Conservation (phyloP, 1,140 invertebrate genomes). For the Batillaria attramentaria region DNA sequence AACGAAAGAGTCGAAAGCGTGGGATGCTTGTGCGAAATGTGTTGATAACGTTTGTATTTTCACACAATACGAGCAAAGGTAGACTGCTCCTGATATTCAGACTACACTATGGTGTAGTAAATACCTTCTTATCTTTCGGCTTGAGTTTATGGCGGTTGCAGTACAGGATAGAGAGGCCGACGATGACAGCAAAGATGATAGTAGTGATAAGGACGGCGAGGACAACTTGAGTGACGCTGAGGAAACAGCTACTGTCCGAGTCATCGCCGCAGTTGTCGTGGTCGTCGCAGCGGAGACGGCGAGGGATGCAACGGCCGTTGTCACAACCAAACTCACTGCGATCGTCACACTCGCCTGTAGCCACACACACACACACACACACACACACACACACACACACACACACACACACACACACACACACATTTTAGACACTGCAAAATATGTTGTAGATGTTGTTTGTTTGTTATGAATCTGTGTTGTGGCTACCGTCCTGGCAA, state of each 20-base stretch:
- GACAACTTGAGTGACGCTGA: constrained; percentile 6
- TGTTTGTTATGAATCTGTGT: too few species aligned
- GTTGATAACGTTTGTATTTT: too few species aligned
- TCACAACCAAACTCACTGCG: constrained; percentile 28
- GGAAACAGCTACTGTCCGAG: constrained; percentile 23
- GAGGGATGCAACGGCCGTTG: constrained; percentile 36
- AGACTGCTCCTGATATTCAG: too few species aligned
- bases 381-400: neutral
- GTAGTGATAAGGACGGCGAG: constrained; percentile 17
- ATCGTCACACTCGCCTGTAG: neutral
- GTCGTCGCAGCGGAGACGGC: constrained; percentile 22
- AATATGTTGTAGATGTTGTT: too few species aligned
- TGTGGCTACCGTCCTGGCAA: too few species aligned
- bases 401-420: neutral
- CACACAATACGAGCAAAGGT: too few species aligned
- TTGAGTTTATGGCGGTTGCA: constrained; percentile 13
- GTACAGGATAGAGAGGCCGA: constrained; percentile 7
- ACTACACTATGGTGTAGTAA: too few species aligned
- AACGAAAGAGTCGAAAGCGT: too few species aligned
- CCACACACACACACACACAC: neutral
- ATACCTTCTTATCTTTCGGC: too few species aligned
- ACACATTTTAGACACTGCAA: too few species aligned
- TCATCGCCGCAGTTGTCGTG: constrained; percentile 40
- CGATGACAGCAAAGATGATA: constrained; percentile 19
- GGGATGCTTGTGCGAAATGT: too few species aligned